A percentile compares a stretch with the other conserved stretches of the same genome.
Evolutionary conservation across 2,888 invertebrate species (phyloP).

Genomic region (Scaptomyza tumidula): DNA sequence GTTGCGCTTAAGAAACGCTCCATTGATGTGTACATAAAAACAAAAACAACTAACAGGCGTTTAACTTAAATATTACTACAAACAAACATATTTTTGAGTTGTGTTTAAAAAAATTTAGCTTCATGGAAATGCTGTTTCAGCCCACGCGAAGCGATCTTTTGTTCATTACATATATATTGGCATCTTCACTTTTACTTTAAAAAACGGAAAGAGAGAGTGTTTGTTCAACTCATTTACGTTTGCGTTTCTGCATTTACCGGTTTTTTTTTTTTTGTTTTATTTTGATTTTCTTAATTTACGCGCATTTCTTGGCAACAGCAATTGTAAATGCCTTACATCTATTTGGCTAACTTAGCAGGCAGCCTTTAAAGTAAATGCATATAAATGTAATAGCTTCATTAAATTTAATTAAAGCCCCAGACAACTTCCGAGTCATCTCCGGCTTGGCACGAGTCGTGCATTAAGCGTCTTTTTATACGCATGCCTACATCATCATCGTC

Average conservation of each 20-base stretch:
- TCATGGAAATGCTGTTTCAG: conserved; percentile 15
- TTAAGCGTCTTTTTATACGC: conserved; percentile 27
- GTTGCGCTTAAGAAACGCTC: conserved; percentile 38
- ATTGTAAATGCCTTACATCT: conserved; percentile 36
- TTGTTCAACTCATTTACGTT: conserved; percentile 68
- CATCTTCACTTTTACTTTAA: conserved; percentile 80
- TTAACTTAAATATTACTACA: conserved; percentile 17
- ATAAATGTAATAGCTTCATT: conserved; percentile 64
- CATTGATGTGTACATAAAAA: conserved; percentile 20
- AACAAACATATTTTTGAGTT: conserved; percentile 15
- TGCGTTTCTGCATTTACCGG: conserved; percentile 24
- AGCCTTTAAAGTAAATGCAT: conserved; percentile 18
- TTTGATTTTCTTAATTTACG: conserved; percentile 68
- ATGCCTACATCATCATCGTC: conserved; percentile 12
- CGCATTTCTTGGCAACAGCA: conserved; percentile 48
- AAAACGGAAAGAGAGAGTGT: conserved; percentile 81
- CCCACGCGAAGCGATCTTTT: conserved; percentile 38
- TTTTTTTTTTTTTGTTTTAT: conserved; percentile 63
- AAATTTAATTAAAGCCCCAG: conserved; percentile 71
- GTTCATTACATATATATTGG: conserved; percentile 18
- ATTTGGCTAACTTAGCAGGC: conserved; percentile 14
- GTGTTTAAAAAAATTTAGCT: conserved; percentile 15
- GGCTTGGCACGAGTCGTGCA: conserved; percentile 48
- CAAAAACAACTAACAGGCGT: conserved; percentile 14
- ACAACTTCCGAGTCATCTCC: conserved; percentile 69